A percentile compares a stretch with the other conserved stretches of the same genome.
Evolutionary conservation across 1,140 invertebrate species (phyloP).

Genomic region (Cataglyphis hispanica): DNA sequence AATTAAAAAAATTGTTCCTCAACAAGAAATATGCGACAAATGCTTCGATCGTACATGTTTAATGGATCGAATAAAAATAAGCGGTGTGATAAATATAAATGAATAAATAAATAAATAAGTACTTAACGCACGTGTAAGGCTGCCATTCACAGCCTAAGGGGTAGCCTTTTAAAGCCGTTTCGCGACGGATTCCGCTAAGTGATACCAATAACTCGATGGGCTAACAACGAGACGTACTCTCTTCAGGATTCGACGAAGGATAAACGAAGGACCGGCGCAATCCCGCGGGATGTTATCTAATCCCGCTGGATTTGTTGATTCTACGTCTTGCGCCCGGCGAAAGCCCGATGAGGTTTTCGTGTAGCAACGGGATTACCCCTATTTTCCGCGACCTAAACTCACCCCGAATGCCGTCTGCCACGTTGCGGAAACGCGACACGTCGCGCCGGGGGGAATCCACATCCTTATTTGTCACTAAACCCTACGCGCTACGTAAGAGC

Average conservation of each 20-base stretch:
- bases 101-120: slow-evolving; percentile 15
- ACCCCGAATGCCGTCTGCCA: slow-evolving; percentile 34
- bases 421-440: slow-evolving; percentile 5
- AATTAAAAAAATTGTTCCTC: too few species aligned
- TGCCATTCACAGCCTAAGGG: not conserved
- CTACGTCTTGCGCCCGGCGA: slow-evolving; percentile 73
- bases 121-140: slow-evolving; percentile 26
- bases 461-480: slow-evolving; percentile 36
- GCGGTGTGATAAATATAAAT: too few species aligned
- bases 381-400: slow-evolving; percentile 69
- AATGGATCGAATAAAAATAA: slow-evolving; percentile 9
- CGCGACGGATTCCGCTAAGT: slow-evolving; percentile 75
- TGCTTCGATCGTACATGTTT: not conserved
- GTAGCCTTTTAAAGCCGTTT: slow-evolving; percentile 71
- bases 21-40: not conserved
- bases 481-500: not conserved
- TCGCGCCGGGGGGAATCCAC: not conserved
- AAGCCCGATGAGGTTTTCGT: slow-evolving; percentile 80
- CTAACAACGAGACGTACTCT: slow-evolving; percentile 73
- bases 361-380: slow-evolving; percentile 77
- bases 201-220: slow-evolving; percentile 78
- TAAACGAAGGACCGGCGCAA: slow-evolving; percentile 72
- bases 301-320: slow-evolving; percentile 76
- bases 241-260: slow-evolving; percentile 72
- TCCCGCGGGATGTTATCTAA: slow-evolving; percentile 77